Evolutionary conservation across 53 echinoderm and acorn worm species (phyloP), one percentile per base, ranked within the genome.

Genomic region (Paracentrotus lividus): DNA sequence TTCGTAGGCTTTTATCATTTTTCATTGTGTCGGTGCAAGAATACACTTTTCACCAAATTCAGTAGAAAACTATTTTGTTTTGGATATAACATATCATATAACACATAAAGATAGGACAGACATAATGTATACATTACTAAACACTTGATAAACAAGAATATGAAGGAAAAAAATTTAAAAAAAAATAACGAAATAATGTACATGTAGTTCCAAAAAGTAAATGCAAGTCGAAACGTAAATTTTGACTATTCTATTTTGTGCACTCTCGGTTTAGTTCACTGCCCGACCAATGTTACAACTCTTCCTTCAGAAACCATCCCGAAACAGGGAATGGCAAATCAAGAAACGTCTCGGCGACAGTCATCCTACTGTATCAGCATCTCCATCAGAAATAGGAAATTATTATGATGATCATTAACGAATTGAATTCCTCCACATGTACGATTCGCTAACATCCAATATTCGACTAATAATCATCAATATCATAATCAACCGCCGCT

Each of bases 351-450:
- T 58, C 20, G 88, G 88, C 54, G 88, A 58, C 88, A 36, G 1
- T 34, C 57, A 54, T 53, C 88, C 88, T 52, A 16, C 33, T 88
- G 88, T 8, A 55, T 53, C 38, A 38, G 29, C 21, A 57, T 88
- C 33, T 59, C 36, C 51, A 88, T 88, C 88, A 88, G 40, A 57
- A 58, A 88, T 20, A 40, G 88, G 88, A 88, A 88, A 88, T 88
- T 88, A 57, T 32, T 53, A 36, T 88, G 58, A 88, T 88, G 21
- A 88, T 38, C 57, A 88, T 38, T 53, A 31, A 36, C 53, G 33
- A 32, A 53, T 36, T 24, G 88, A 57, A 88, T 85, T 85, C 85
- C 85, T 85, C 1, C 27, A 49, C 49, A 85, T 85, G 4, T 47
- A 4, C 72, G 40, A 42, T 40, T 72, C 72, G 72, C 72, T 21